Percentiles rank a stretch among this genome's conserved stretches.
Evolutionary conservation across 2,113 vertebrate genomes (phyloP).

Genomic region (Copsychus sechellarum): DNA sequence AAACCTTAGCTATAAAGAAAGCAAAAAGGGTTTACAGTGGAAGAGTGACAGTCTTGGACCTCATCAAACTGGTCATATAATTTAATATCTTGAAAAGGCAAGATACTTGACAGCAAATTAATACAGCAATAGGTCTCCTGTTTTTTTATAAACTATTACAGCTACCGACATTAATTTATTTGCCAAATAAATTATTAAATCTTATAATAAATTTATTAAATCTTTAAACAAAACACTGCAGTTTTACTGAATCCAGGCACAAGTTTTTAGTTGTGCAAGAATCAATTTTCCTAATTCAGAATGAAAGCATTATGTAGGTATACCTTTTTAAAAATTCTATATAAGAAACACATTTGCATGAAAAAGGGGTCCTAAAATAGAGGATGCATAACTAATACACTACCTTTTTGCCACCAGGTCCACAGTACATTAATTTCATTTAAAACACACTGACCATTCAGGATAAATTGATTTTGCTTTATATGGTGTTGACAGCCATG

Average conservation of each 20-base stretch:
- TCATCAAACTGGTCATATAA: neutral
- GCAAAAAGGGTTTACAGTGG: neutral
- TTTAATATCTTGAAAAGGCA: conserved; percentile 32
- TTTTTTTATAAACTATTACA: neutral
- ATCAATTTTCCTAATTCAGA: neutral
- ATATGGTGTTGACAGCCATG: conserved; percentile 98
- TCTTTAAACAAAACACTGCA: neutral
- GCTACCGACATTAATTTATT: neutral
- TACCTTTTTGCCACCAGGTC: conserved; percentile 83
- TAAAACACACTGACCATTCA: conserved; percentile 97
- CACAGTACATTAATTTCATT: conserved; percentile 99
- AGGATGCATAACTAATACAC: conserved; percentile 88
- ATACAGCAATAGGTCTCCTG: neutral
- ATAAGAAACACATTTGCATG: conserved; percentile 40
- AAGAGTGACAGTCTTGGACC: neutral
- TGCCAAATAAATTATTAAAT: conserved; percentile 12
- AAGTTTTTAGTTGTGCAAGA: neutral
- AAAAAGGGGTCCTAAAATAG: conserved; percentile 62
- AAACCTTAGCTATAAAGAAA: neutral
- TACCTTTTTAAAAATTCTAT: neutral
- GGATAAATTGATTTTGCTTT: conserved; percentile 99
- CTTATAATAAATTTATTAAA: no score
- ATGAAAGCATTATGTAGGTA: neutral
- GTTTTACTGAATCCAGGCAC: neutral
- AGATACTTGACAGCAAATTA: conserved; percentile 37